A percentile compares a stretch with the other conserved stretches of the same genome.
phyloP scores from a whole-genome alignment of 2,888 invertebrate species.

The Pristionchus maxplancki region DNA sequence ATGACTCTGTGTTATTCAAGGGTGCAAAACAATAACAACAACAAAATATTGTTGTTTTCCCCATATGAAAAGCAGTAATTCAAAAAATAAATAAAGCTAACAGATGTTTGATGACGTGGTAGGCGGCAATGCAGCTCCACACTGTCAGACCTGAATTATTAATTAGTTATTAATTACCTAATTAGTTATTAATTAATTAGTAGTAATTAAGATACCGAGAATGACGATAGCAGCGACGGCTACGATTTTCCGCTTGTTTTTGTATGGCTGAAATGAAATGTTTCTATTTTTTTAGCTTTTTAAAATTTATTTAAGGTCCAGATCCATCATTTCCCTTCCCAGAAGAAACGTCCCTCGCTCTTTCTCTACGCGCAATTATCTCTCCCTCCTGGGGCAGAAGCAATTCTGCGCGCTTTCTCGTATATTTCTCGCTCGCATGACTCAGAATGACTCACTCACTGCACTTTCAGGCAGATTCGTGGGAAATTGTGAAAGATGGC shows the following conservation, averaged over 20 bases:
- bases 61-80: too few relatives aligned
- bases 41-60: too few relatives aligned
- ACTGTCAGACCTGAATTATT: constrained; percentile 12
- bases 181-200: not conserved
- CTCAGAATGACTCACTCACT: not conserved
- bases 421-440: not conserved
- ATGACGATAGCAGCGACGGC: not conserved
- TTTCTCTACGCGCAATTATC: not conserved
- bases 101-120: constrained; percentile 32
- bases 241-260: constrained; percentile 36
- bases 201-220: not conserved
- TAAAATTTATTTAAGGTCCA: too few relatives aligned
- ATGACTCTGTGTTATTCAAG: not conserved
- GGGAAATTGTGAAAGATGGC: not conserved
- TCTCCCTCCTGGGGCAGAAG: not conserved
- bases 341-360: too few relatives aligned
- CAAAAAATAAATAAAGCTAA: not conserved
- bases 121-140: constrained; percentile 37
- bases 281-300: not conserved
- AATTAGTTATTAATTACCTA: not conserved
- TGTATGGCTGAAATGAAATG: not conserved
- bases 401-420: not conserved
- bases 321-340: not conserved
- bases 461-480: not conserved
- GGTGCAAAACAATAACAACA: too few relatives aligned